Percentiles rank a stretch among this genome's conserved stretches.
These are phyloP conservation scores for Andrena praecox DNA, from an alignment of 2,888 invertebrate genomes.

Conservation along the genomic window DNA sequence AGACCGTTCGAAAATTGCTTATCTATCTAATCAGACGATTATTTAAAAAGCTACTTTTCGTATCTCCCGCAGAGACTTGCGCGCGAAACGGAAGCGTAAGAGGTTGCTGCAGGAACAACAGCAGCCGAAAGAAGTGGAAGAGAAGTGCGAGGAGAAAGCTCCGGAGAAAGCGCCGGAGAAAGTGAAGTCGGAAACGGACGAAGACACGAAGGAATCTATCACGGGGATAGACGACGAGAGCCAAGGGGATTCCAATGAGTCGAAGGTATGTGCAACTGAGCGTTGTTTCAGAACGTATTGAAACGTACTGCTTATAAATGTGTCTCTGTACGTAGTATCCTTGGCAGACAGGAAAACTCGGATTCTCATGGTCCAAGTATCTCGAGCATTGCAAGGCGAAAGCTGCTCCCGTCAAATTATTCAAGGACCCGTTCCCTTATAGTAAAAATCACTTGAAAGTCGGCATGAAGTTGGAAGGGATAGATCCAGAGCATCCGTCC, in stretches of 20 bases:
- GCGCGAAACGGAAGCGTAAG: constrained; percentile 81
- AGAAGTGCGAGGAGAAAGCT: constrained; percentile 77
- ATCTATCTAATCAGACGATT: background rate
- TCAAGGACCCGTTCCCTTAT: constrained; percentile 92
- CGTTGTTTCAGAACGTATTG: constrained; percentile 4
- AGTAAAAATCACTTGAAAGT: constrained; percentile 91
- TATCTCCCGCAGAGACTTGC: constrained; percentile 75
- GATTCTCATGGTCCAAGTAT: constrained; percentile 92
- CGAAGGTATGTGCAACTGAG: constrained; percentile 75
- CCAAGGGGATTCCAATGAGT: constrained; percentile 74
- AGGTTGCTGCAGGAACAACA: constrained; percentile 80
- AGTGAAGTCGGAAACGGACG: constrained; percentile 80
- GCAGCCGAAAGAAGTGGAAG: constrained; percentile 73
- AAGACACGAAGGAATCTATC: constrained; percentile 81
- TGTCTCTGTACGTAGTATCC: constrained; percentile 85
- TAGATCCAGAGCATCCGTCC: constrained; percentile 96
- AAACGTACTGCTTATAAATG: constrained; percentile 44
- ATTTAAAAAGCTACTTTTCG: constrained; percentile 14
- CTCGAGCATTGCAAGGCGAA: constrained; percentile 90
- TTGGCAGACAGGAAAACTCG: constrained; percentile 90
- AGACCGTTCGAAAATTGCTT: background rate
- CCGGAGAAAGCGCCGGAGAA: constrained; percentile 74
- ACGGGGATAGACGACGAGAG: constrained; percentile 77
- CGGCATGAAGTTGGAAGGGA: constrained; percentile 96
- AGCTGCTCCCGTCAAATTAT: constrained; percentile 91